Conservation (phyloP, 30 jellyfish, hydroid and myxozoan genomes). For the Pelagia noctiluca region DNA sequence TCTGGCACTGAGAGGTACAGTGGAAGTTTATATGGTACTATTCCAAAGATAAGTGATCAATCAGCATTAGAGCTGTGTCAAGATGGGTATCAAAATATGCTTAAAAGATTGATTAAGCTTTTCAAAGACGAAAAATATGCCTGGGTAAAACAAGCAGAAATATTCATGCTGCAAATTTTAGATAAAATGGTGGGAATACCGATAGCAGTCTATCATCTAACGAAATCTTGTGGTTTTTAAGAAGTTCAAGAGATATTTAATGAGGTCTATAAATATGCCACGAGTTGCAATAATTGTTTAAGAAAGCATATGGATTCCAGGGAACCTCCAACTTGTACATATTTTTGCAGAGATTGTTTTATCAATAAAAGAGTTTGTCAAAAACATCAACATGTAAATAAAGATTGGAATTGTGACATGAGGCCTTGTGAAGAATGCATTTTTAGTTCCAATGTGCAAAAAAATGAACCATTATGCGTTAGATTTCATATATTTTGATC, state of each 20-base stretch:
- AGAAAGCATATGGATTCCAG: conserved; percentile 1
- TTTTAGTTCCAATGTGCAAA: conserved; percentile 5
- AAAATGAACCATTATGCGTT: conserved; percentile 12
- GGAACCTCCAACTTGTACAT: conserved; percentile 23
- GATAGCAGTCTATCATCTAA: not conserved
- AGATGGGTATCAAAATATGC: conserved; percentile 20
- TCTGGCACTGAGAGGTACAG: conserved; percentile 13
- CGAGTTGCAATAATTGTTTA: conserved; percentile 24
- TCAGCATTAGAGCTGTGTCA: conserved; percentile 16
- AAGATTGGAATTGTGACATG: conserved; percentile 33
- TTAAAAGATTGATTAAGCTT: not conserved
- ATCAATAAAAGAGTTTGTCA: conserved; percentile 20
- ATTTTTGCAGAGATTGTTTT: conserved; percentile 31
- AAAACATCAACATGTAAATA: conserved; percentile 8
- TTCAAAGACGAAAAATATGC: not conserved
- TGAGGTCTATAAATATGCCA: conserved; percentile 26
- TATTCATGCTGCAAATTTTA: conserved; percentile 12
- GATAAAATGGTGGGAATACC: conserved; percentile 4
- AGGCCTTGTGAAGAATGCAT: conserved; percentile 36
- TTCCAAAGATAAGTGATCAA: conserved; percentile 2
- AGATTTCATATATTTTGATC: conserved; percentile 7
- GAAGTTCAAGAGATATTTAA: conserved; percentile 10
- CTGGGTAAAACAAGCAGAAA: conserved; percentile 33
- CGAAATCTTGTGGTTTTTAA: not conserved
- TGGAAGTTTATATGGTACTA: conserved; percentile 22